Conservation (phyloP, 2,113 vertebrate species). For the Chlamydotis undulata region DNA sequence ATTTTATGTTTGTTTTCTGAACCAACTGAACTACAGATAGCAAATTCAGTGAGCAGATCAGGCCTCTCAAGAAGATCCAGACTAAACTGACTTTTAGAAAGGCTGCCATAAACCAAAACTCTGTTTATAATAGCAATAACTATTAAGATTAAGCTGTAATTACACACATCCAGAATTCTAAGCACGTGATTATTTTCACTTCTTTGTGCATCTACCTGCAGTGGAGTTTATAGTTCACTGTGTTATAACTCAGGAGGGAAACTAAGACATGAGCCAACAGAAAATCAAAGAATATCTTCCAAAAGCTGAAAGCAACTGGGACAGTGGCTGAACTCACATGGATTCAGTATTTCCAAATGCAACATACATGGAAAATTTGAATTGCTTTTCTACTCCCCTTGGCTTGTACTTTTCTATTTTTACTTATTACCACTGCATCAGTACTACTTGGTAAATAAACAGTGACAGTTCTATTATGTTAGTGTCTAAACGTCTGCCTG, state of each 20-base stretch:
- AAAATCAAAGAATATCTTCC: neutral
- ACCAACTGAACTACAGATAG: neutral
- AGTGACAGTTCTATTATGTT: neutral
- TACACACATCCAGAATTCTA: neutral
- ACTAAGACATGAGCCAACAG: neutral
- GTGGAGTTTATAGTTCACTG: neutral
- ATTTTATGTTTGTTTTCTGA: neutral
- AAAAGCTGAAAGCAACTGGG: neutral
- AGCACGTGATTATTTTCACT: neutral
- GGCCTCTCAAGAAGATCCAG: neutral
- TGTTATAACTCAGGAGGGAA: neutral
- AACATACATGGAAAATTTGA: neutral
- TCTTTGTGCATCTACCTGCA: neutral
- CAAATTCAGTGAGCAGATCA: neutral
- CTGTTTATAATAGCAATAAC: neutral
- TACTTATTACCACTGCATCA: neutral
- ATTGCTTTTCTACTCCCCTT: neutral
- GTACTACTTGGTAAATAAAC: neutral
- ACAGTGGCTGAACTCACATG: neutral
- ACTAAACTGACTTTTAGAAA: conserved; percentile 18
- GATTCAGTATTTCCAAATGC: neutral
- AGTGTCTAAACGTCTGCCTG: neutral
- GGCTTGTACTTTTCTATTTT: neutral
- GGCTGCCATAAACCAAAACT: neutral
- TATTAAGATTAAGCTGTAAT: neutral